A percentile compares a stretch with the other conserved stretches of the same genome.
These are phyloP conservation scores for Epizoanthus rinbou DNA, from an alignment of 92 coral and sea anemone species.

Conservation along the genomic window DNA sequence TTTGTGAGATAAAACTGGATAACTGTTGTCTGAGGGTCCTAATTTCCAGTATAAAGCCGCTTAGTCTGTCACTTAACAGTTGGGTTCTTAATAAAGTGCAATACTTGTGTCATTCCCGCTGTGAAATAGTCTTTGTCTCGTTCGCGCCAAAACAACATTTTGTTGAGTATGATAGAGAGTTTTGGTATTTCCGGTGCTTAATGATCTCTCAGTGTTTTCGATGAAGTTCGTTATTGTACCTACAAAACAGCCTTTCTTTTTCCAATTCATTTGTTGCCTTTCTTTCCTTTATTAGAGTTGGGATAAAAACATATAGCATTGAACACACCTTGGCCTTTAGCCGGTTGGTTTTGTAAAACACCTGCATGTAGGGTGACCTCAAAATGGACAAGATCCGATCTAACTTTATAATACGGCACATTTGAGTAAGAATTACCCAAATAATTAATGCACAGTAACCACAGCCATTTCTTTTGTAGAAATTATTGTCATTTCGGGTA, in stretches of 20 bases:
- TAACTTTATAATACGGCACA: background rate
- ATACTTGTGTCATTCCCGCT: no score
- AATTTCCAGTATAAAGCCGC: constrained; percentile 10
- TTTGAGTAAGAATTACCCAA: constrained; percentile 4
- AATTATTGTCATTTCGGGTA: background rate
- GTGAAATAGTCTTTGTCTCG: background rate
- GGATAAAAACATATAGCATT: background rate
- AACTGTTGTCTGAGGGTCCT: background rate
- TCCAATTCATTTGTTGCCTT: constrained; percentile 9
- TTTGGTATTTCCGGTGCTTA: constrained; percentile 38
- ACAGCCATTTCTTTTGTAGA: constrained; percentile 23
- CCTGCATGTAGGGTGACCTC: constrained; percentile 25
- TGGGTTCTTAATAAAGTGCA: background rate
- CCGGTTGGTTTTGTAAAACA: background rate
- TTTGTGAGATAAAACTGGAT: background rate
- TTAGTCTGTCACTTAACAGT: constrained; percentile 19
- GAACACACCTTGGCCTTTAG: constrained; percentile 13
- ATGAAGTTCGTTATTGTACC: background rate
- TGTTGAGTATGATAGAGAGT: background rate
- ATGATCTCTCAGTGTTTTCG: background rate
- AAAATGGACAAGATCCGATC: constrained; percentile 36
- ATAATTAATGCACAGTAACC: constrained; percentile 26
- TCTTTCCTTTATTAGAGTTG: constrained; percentile 11
- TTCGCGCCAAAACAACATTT: background rate
- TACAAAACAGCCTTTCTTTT: constrained; percentile 1